Conservation (phyloP, 2,888 invertebrate species). For the Baccha elongata region DNA sequence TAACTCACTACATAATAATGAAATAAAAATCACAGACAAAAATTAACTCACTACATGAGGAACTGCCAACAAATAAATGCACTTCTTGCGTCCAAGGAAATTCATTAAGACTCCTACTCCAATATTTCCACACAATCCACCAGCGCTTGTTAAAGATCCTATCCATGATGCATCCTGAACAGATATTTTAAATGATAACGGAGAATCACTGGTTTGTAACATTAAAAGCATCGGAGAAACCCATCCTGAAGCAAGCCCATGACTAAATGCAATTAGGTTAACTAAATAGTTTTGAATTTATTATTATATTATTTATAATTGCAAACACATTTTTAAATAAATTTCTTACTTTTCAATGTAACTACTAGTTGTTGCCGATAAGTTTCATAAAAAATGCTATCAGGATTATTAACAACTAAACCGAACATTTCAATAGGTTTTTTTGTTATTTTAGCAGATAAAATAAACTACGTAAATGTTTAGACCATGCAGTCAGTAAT, state of each 20-base stretch:
- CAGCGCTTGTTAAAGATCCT: conserved; percentile 77
- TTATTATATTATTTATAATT: background rate
- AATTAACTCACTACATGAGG: conserved; percentile 78
- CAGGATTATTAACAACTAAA: conserved; percentile 21
- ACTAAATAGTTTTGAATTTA: conserved; percentile 74
- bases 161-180: conserved; percentile 80
- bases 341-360: conserved; percentile 42
- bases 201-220: conserved; percentile 76
- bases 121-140: conserved; percentile 79
- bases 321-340: background rate
- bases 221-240: conserved; percentile 78
- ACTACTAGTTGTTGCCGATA: conserved; percentile 46
- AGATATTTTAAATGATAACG: conserved; percentile 76
- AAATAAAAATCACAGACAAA: background rate
- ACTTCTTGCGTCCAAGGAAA: conserved; percentile 78
- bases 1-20: conserved; percentile 78
- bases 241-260: conserved; percentile 80
- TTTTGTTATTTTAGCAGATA: too few relatives aligned
- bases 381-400: conserved; percentile 34
- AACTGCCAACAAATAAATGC: conserved; percentile 77
- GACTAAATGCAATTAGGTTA: conserved; percentile 78
- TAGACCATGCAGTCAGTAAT: too few relatives aligned
- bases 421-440: too few relatives aligned
- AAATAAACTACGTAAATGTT: too few relatives aligned
- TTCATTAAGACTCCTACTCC: conserved; percentile 77